Conservation (phyloP, 2,888 invertebrate genomes). For the Tetheella fluctuosa region DNA sequence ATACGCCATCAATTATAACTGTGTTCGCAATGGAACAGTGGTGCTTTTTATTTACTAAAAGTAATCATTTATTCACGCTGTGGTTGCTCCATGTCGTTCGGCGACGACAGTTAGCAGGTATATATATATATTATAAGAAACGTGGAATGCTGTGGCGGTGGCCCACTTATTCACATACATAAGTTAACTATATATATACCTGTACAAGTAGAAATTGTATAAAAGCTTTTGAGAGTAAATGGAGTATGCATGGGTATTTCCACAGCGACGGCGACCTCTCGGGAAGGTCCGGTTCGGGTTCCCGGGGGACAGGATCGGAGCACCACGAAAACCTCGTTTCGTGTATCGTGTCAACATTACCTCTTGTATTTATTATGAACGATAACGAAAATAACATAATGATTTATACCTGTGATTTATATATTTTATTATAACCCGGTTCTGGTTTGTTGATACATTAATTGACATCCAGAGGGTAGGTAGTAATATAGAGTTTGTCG, state of each 20-base stretch:
- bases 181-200: slow-evolving; percentile 14
- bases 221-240: slow-evolving; percentile 56
- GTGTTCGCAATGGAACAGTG: slow-evolving; percentile 40
- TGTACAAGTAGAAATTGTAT: slow-evolving; percentile 37
- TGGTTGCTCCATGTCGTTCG: background rate
- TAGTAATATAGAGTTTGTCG: slow-evolving; percentile 19
- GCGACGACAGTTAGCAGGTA: background rate
- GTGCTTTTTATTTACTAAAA: slow-evolving; percentile 32
- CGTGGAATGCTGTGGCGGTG: slow-evolving; percentile 24
- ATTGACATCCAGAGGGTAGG: background rate
- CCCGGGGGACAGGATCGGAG: slow-evolving; percentile 46
- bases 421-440: background rate
- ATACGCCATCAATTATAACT: slow-evolving; percentile 59
- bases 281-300: slow-evolving; percentile 47
- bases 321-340: slow-evolving; percentile 47
- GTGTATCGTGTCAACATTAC: slow-evolving; percentile 33
- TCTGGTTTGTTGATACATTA: background rate
- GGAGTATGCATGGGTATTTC: slow-evolving; percentile 52
- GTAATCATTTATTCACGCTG: background rate
- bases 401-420: background rate
- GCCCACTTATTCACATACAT: slow-evolving; percentile 39
- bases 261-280: slow-evolving; percentile 40
- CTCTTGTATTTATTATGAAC: background rate
- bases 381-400: background rate
- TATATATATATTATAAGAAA: background rate